phyloP scores from a whole-genome alignment of 2,797 vertebrate species.

The Propithecus deckenii region DNA sequence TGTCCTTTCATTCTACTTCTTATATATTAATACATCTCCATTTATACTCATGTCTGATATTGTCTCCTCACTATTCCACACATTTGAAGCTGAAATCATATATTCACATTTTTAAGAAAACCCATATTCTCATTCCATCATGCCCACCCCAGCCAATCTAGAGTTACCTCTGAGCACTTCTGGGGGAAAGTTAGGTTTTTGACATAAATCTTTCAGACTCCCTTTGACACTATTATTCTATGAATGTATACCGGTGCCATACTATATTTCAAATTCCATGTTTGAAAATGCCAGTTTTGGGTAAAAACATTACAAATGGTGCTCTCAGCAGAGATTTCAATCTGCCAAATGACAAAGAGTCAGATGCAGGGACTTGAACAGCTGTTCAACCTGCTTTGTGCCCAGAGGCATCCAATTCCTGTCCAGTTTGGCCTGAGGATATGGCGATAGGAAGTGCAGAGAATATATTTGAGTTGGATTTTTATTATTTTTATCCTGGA shows the following conservation, averaged over 20 bases:
- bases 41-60: background rate
- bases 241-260: background rate
- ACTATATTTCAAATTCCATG: slow-evolving; percentile 3
- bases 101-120: background rate
- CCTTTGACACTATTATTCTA: background rate
- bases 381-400: background rate
- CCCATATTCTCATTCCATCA: background rate
- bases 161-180: background rate
- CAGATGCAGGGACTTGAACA: slow-evolving; percentile 4
- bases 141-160: background rate
- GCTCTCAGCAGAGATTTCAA: slow-evolving; percentile 27
- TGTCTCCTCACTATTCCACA: background rate
- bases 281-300: slow-evolving; percentile 28
- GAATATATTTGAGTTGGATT: background rate
- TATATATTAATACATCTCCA: background rate
- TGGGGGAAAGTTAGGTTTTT: background rate
- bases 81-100: background rate
- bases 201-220: background rate
- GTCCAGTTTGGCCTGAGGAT: background rate
- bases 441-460: background rate
- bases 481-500: background rate
- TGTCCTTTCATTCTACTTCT: background rate
- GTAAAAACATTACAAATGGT: background rate
- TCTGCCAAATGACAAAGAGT: slow-evolving; percentile 46
- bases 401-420: background rate